Conservation (phyloP, 2,888 invertebrate genomes). For the Branchellion lobata region DNA sequence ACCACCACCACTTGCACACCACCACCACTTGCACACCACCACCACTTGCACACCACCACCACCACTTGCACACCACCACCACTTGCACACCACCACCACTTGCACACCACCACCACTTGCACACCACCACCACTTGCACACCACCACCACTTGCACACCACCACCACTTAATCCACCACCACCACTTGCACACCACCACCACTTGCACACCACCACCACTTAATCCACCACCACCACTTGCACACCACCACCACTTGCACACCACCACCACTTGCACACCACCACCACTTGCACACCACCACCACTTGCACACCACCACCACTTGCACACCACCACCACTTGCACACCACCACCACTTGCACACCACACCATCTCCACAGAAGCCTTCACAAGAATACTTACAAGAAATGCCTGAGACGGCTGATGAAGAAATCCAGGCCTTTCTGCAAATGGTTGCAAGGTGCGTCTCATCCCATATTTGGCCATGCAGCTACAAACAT, state of each 20-base stretch:
- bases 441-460: conserved; percentile 53
- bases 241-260: not conserved
- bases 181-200: no score
- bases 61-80: no score
- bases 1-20: no score
- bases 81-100: no score
- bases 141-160: not conserved
- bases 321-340: not conserved
- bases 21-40: no score
- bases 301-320: not conserved
- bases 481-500: no score
- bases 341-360: not conserved
- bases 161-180: not conserved
- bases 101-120: no score
- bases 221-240: no score
- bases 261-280: not conserved
- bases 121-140: no score
- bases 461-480: no score
- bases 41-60: no score
- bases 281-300: not conserved
- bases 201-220: no score
- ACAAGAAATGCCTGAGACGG: conserved; percentile 50
- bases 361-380: conserved; percentile 38
- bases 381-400: conserved; percentile 50
- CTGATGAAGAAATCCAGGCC: conserved; percentile 52